Base-by-base conservation (phyloP, 2,888 invertebrate genomes). In the Neoascia interrupta region DNA sequence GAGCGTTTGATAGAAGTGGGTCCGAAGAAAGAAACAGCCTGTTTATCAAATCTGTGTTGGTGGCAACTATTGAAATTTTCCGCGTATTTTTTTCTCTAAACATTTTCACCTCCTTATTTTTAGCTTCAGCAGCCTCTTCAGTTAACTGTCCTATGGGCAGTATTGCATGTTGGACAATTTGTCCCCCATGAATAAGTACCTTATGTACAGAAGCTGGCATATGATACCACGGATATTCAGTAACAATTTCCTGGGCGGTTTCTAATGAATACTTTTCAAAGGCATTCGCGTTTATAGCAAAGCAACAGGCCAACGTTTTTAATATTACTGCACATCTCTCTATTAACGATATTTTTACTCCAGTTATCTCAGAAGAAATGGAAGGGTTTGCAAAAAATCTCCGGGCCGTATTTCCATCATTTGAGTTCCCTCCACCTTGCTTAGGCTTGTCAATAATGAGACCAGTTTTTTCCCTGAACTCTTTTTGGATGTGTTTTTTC, bases 371-470 rank as follows among this genome's bases (percentile, higher is more conserved):
- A 1, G 21, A 53, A 53, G 21, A 36, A 11, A 53, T 1, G 0
- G 37, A 23, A 16, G 53, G 53, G 36, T 51, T 36, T 0, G 36
- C 34, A 2, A 49, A 31, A 49, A 49, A 49, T 49, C 49, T 49
- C 0, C 18, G 36, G 3, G 37, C 36, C 3, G 53, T 37, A 36
- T 37, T 53, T 8, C 37, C 37, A n/a, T 53, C 37, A 18, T 36
- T 51, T 19, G 36, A 31, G 18, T 49, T 49, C 1, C 34, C 31
- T 2, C 49, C 49, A 49, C 36, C 36, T 51, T 51, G 36, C 21
- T 36, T 36, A 5, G 36, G 51, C 15, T 51, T 13, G 8, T 51
- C 51, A 51, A 51, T 8, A 13, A 34, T 51, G 2, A 19, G 8
- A 5, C 23, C 11, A 23, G 0, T 36, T n/a, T n/a, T n/a, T n/a